phyloP scores from a whole-genome alignment of 2,888 invertebrate genomes.

The Panopea generosa region DNA sequence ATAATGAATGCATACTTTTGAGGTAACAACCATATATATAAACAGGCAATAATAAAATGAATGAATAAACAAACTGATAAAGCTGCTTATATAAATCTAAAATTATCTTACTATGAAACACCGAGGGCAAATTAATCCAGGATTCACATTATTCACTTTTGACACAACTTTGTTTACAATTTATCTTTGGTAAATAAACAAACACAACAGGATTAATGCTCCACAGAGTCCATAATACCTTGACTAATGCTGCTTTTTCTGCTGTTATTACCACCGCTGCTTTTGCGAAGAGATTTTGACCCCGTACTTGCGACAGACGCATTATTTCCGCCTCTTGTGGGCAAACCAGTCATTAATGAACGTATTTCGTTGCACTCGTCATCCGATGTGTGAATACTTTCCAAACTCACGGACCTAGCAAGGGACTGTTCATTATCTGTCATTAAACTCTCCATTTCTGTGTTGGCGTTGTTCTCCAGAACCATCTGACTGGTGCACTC shows the following conservation, averaged over 20 bases:
- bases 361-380: slow-evolving; percentile 73
- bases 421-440: slow-evolving; percentile 23
- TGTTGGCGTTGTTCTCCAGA: slow-evolving; percentile 37
- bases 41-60: too few species aligned
- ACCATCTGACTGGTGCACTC: slow-evolving; percentile 54
- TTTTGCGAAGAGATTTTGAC: slow-evolving; percentile 50
- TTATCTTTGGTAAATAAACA: too few species aligned
- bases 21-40: too few species aligned
- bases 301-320: slow-evolving; percentile 24
- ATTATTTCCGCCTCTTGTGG: slow-evolving; percentile 21
- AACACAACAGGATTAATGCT: slow-evolving; percentile 11
- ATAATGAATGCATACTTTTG: too few species aligned
- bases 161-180: too few species aligned
- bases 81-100: too few species aligned
- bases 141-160: too few species aligned
- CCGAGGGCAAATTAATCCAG: too few species aligned
- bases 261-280: slow-evolving; percentile 10
- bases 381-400: slow-evolving; percentile 65
- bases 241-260: slow-evolving; percentile 25
- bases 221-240: slow-evolving; percentile 37
- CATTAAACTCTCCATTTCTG: not conserved
- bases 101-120: too few species aligned
- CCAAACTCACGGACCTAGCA: slow-evolving; percentile 48
- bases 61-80: too few species aligned
- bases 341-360: slow-evolving; percentile 71